Conservation (phyloP, 53 echinoderm and acorn worm genomes). For the Zoroaster sp. region DNA sequence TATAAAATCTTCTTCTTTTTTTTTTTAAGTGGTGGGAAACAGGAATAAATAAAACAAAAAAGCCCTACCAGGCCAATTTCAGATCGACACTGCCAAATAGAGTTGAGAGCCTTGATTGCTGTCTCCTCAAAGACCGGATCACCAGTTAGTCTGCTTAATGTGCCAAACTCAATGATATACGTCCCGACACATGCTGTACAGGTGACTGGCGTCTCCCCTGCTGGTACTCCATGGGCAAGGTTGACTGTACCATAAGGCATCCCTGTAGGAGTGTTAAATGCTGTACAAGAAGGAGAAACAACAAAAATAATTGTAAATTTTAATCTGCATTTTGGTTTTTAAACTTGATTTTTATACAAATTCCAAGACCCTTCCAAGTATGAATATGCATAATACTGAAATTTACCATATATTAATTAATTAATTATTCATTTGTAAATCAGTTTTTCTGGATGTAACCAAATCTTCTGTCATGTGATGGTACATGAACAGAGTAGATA, state of each 20-base stretch:
- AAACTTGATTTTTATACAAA: too few species aligned
- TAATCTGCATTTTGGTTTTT: too few species aligned
- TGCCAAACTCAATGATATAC: conserved; percentile 91
- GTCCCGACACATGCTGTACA: conserved; percentile 96
- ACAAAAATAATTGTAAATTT: background rate
- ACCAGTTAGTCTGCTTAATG: conserved; percentile 91
- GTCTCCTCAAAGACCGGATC: conserved; percentile 87
- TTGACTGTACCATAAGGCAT: conserved; percentile 98
- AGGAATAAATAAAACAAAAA: background rate
- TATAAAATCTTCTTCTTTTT: too few species aligned
- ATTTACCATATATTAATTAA: too few species aligned
- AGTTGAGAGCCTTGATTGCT: conserved; percentile 77
- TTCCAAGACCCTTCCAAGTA: too few species aligned
- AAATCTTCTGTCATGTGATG: too few species aligned
- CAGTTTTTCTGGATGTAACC: too few species aligned
- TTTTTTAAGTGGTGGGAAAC: background rate
- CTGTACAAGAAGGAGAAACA: conserved; percentile 23
- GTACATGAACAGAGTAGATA: too few species aligned
- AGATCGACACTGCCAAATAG: conserved; percentile 82
- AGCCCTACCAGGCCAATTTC: conserved; percentile 79
- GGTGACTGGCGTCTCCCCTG: conserved; percentile 84
- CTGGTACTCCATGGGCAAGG: conserved; percentile 83
- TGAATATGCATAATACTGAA: too few species aligned
- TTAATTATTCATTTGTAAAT: too few species aligned
- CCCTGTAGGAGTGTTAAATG: conserved; percentile 83